phyloP scores from a whole-genome alignment of 1,140 invertebrate genomes.

The Drosophila obscura region DNA sequence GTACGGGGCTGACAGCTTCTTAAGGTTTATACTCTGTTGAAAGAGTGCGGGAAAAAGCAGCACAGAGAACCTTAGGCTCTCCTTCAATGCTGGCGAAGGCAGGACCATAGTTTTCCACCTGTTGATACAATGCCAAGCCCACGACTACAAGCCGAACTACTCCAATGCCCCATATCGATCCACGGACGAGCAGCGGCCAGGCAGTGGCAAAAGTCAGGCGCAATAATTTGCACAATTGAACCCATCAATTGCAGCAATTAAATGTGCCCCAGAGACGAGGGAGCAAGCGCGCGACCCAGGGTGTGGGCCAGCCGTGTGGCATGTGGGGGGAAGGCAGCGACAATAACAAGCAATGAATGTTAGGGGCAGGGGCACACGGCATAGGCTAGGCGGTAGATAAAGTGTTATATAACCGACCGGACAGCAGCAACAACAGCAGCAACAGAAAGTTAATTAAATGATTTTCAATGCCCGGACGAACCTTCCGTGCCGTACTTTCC shows the following conservation, averaged over 20 bases:
- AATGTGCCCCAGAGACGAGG: constrained; percentile 60
- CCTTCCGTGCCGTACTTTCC: constrained; percentile 55
- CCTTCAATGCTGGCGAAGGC: no score
- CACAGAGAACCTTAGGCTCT: background rate
- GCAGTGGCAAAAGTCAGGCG: constrained; percentile 59
- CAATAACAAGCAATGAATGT: constrained; percentile 62
- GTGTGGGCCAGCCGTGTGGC: background rate
- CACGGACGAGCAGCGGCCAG: constrained; percentile 23
- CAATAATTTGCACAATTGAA: constrained; percentile 78
- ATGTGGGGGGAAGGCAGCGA: background rate
- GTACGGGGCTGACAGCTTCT: no score
- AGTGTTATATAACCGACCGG: constrained; percentile 69
- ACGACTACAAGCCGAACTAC: no score
- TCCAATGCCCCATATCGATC: constrained; percentile 20
- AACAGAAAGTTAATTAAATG: constrained; percentile 73
- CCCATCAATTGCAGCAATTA: constrained; percentile 80
- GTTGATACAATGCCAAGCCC: no score
- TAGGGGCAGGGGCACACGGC: constrained; percentile 31
- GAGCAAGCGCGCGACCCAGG: background rate
- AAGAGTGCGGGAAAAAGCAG: no score
- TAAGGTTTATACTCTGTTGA: no score
- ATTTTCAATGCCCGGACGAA: constrained; percentile 66
- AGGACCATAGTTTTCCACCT: no score
- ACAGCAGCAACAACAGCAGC: constrained; percentile 23
- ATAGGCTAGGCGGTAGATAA: no score